Base-by-base conservation (phyloP, 2,113 vertebrate species). In the Taurulus bubalis region DNA sequence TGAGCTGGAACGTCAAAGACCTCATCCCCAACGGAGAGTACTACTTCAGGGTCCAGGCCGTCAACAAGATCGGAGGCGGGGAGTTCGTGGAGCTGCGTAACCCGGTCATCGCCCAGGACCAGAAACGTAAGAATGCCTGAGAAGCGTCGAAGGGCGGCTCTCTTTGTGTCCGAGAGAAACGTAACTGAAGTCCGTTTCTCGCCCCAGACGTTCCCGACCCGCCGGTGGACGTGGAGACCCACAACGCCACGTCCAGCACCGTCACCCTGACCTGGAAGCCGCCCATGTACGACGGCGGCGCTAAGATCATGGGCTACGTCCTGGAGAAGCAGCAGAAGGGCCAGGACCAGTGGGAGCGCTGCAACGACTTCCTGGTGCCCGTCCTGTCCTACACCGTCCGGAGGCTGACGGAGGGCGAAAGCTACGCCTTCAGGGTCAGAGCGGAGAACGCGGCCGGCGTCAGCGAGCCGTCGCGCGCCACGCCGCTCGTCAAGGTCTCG, bases 51-150 rank as follows among this genome's bases (percentile, higher is more conserved):
- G 97, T 99, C 77, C 97, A 96, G 92, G 97, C 98, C 11, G 95
- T 99, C 56, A 99, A 99, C 94, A 99, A 98, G 93, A 97, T 99
- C 72, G 98, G 98, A 88, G 97, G 97, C 88, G 98, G 98, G 65
- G 97, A 99, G 93, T 99, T 97, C 75, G 81, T 97, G 71, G 98
- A 99, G 93, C 94, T 98, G 63, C 97, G 96, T 85, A 99, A 98
- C 81, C 98, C 98, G 3, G 93, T 99, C 62, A 97, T 99, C 86
- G 97, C 97, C 32, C 94, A 99, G 94, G 98, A 99, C 92, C 96
- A 97, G 70, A 99, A 99, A 90, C 96, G 98, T 99, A 6, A 71
- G 32, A 20, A 47, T 1, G 10, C 30, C 2, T 53, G 53, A 24
- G 10, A 24, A 4, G 51, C 22, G 18, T 51, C 2, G 20, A 9